phyloP scores from a whole-genome alignment of 2,113 vertebrate species.

The Leptobrachium ailaonicum region DNA sequence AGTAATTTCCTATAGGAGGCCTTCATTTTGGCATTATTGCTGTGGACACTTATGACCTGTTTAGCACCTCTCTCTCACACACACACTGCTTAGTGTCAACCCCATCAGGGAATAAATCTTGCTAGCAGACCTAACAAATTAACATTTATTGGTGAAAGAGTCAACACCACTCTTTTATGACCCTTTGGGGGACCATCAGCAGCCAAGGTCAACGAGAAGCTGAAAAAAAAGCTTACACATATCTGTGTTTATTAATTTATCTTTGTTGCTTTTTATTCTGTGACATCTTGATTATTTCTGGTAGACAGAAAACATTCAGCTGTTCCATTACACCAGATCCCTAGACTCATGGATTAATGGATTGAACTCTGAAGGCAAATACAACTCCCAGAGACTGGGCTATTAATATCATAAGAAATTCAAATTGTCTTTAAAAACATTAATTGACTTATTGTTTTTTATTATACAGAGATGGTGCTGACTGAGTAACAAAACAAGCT shows the following conservation, averaged over 20 bases:
- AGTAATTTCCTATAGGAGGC: neutral
- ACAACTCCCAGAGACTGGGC: neutral
- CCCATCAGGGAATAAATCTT: neutral
- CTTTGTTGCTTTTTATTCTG: conserved; percentile 13
- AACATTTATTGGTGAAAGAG: conserved; percentile 48
- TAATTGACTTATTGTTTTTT: neutral
- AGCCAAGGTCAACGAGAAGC: conserved; percentile 1
- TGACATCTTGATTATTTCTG: neutral
- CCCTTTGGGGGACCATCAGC: conserved; percentile 34
- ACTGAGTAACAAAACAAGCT: neutral
- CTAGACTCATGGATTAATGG: conserved; percentile 10
- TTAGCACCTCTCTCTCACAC: neutral
- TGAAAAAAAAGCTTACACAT: neutral
- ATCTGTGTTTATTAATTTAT: neutral
- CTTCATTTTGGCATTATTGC: neutral
- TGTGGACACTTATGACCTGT: conserved; percentile 3
- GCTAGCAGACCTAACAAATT: conserved; percentile 43
- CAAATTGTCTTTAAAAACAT: conserved; percentile 6
- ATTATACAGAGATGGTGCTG: conserved; percentile 6
- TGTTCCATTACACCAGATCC: conserved; percentile 44
- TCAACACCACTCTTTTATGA: conserved; percentile 8
- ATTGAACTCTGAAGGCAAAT: conserved; percentile 29
- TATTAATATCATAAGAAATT: conserved; percentile 8
- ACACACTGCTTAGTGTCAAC: neutral
- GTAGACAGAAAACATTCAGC: conserved; percentile 38